phyloP scores from a whole-genome alignment of 1,140 invertebrate species.

The Hycleus cichorii region DNA sequence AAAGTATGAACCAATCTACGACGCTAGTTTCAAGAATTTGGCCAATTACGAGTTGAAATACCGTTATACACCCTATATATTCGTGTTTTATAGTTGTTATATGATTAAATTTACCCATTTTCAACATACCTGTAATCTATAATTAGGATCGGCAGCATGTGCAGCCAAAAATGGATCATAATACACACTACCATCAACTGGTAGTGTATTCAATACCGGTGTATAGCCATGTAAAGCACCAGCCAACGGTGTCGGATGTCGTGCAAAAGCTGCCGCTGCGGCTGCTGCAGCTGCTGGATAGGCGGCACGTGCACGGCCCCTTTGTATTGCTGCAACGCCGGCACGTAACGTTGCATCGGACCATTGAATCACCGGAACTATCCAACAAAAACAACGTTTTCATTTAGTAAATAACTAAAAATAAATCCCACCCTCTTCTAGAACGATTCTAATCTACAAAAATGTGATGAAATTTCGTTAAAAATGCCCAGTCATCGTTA shows the following conservation, averaged over 20 bases:
- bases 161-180: slow-evolving; percentile 93
- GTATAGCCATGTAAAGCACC: slow-evolving; percentile 72
- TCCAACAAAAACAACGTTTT: slow-evolving; percentile 26
- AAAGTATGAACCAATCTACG: no score
- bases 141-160: slow-evolving; percentile 77
- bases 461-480: no score
- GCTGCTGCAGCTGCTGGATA: slow-evolving; percentile 66
- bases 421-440: no score
- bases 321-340: slow-evolving; percentile 61
- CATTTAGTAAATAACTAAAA: no score
- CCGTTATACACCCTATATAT: no score
- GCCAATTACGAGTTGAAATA: no score
- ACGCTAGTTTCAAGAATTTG: no score
- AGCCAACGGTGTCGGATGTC: slow-evolving; percentile 63
- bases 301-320: slow-evolving; percentile 58
- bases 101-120: background rate
- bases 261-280: slow-evolving; percentile 59
- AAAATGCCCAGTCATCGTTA: no score
- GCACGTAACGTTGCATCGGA: slow-evolving; percentile 62
- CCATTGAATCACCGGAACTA: slow-evolving; percentile 79
- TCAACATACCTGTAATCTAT: slow-evolving; percentile 74
- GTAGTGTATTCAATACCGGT: slow-evolving; percentile 45
- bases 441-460: no score
- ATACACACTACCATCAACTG: slow-evolving; percentile 66
- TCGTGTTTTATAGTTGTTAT: no score